Conservation (phyloP, 2,797 vertebrate species). For the Lophotriccus pileatus region DNA sequence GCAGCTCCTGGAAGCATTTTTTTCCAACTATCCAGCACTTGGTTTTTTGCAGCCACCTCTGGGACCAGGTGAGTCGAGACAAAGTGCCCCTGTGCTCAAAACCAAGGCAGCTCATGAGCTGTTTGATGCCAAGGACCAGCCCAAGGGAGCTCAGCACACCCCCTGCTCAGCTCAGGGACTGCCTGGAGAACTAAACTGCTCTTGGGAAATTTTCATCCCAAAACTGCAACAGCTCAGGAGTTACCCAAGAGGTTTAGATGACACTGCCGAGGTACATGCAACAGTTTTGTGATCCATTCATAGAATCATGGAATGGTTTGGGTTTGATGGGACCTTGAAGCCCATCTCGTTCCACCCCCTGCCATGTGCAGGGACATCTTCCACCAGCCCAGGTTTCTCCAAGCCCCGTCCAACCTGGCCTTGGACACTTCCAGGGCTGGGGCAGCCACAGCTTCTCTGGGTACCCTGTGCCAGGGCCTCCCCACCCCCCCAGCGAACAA, state of each 20-base stretch:
- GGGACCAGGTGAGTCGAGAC: accelerated
- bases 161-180: not conserved
- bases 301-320: not conserved
- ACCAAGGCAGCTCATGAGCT: accelerated
- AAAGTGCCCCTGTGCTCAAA: not conserved
- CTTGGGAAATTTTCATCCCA: not conserved
- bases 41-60: not conserved
- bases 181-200: not conserved
- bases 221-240: not conserved
- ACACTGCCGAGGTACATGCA: not conserved
- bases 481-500: accelerated
- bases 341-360: accelerated
- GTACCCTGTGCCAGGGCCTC: not conserved
- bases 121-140: not conserved
- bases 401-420: accelerated
- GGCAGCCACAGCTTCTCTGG: not conserved
- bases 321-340: not conserved
- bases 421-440: accelerated
- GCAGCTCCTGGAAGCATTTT: not conserved
- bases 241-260: not conserved
- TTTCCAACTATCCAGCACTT: not conserved
- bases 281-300: not conserved
- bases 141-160: not conserved
- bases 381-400: accelerated
- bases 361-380: not conserved